Base-by-base conservation (phyloP, 1,140 invertebrate species). In the Ceratosolen solmsi region DNA sequence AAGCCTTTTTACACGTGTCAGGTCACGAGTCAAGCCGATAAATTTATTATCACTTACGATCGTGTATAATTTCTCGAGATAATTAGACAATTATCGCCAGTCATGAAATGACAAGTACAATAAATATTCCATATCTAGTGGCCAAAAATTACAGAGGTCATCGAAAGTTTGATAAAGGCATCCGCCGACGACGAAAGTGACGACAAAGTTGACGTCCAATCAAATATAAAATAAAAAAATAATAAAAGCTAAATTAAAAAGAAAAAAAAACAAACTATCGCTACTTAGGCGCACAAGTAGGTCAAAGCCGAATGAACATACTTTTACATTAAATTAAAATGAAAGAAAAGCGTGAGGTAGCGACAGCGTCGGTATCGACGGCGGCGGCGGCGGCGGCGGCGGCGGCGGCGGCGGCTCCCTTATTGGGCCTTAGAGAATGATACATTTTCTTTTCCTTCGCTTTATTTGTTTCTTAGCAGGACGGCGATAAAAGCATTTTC, bases 161-260 rank as follows among this genome's bases (percentile, higher is more conserved):
- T 4, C 63, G 41, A 17, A 41, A 36, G 41, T 36, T 58, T 22
- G 77, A 79, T 79, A 79, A 79, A 79, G 36, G 22, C 68, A 41
- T 56, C 49, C 65, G 65, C 20, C 51, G 33, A n/a, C 30, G 49
- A 49, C 11, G 58, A 68, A 41, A 79, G 46, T 22, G 60, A 25
- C 25, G 54, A 56, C 63, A 49, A 49, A 30, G 15, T 36, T 5
- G n/a, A 36, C 17, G n/a, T n/a, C 0, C 4, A 38, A 36, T 13
- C 36, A 68, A 68, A 36, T 20, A 68, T 13, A 71, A n/a, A n/a
- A n/a, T n/a, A n/a, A n/a, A n/a, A n/a, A n/a, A n/a, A n/a, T n/a
- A n/a, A n/a, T n/a, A n/a, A n/a, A n/a, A n/a, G n/a, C n/a, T n/a
- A n/a, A n/a, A n/a, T n/a, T n/a, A n/a, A n/a, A n/a, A 38, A 72